Base-by-base conservation (phyloP, 1,140 invertebrate genomes). In the Temnothorax longispinosus region DNA sequence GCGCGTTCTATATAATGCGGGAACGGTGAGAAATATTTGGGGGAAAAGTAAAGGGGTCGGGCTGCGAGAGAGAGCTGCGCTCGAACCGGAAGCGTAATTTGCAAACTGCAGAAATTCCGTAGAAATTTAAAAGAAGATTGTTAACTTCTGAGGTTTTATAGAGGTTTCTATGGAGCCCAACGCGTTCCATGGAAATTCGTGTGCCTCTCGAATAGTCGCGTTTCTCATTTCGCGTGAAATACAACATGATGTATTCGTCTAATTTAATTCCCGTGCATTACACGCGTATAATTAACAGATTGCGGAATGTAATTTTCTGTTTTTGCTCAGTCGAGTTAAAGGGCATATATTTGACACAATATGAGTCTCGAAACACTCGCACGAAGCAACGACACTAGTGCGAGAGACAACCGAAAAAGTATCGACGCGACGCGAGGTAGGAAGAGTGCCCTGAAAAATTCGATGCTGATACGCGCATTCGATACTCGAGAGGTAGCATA, bases 401-500 rank as follows among this genome's bases (percentile, higher is more conserved):
- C n/a, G 64, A 41, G 64, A 54, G 44, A 21, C 52, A n/a, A 1
- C 54, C 27, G 67, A 50, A 74, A 47, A 50, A 27, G 27, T 58
- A 81, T 52, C 21, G 41, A 5, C 27, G 27, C 27, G 27, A 21
- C n/a, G 18, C 27, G 47, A 11, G 65, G 8, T 35, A 62, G 27
- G 41, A 41, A 47, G 78, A 82, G 41, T 47, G 44, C 13, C n/a
- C 80, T 60, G 80, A 84, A 84, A 84, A 84, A 84, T 84, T 84
- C 80, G 80, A 84, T 74, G 41, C 69, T 71, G 80, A 84, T 82
- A 74, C 80, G 80, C 54, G 67, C 41, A 71, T 74, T 82, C 80
- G 80, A 84, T 75, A 75, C 56, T 84, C 69, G 80, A 84, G 80
- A 60, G 67, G 69, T 58, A 74, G 69, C 80, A 75, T 75, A 84